Percentiles rank a stretch among this genome's conserved stretches.
Conservation (phyloP, 1,140 invertebrate species). For the Globodera rostochiensis region DNA sequence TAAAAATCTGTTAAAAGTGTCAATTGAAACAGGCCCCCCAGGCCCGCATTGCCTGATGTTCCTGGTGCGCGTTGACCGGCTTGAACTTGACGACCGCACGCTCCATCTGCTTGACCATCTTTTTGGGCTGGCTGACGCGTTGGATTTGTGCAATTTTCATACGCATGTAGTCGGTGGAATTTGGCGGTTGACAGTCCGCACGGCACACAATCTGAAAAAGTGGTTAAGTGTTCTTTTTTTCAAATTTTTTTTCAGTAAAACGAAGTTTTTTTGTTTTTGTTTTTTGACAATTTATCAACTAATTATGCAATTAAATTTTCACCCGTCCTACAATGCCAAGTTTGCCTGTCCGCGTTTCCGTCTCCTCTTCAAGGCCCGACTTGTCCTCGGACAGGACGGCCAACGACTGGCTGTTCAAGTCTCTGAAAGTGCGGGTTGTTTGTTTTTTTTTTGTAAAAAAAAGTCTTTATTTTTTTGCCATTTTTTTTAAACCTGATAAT, state of each 20-base stretch:
- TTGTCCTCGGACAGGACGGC: constrained; percentile 57
- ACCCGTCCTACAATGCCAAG: constrained; percentile 50
- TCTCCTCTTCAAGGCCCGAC: constrained; percentile 47
- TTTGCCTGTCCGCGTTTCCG: constrained; percentile 46
- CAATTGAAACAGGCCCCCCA: too few species aligned
- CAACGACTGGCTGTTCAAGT: constrained; percentile 56
- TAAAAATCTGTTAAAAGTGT: too few species aligned
- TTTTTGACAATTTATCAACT: background rate
- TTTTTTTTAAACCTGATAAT: constrained; percentile 21
- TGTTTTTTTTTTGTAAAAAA: background rate
- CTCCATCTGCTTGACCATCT: constrained; percentile 66
- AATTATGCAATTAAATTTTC: constrained; percentile 15
- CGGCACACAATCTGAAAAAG: constrained; percentile 49
- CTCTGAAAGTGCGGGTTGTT: background rate
- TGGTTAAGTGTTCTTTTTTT: too few species aligned
- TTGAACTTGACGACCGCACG: constrained; percentile 66
- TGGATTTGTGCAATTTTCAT: constrained; percentile 58
- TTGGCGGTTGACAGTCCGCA: constrained; percentile 55
- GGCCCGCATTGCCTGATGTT: constrained; percentile 41
- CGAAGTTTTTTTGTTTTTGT: background rate
- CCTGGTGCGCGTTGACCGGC: constrained; percentile 54
- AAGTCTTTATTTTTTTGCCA: background rate
- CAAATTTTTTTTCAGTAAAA: background rate
- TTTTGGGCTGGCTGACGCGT: constrained; percentile 66
- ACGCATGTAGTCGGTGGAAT: constrained; percentile 49